These are phyloP conservation scores for Cyanistes caeruleus DNA, from an alignment of 2,113 vertebrate species.

Conservation along the genomic window DNA sequence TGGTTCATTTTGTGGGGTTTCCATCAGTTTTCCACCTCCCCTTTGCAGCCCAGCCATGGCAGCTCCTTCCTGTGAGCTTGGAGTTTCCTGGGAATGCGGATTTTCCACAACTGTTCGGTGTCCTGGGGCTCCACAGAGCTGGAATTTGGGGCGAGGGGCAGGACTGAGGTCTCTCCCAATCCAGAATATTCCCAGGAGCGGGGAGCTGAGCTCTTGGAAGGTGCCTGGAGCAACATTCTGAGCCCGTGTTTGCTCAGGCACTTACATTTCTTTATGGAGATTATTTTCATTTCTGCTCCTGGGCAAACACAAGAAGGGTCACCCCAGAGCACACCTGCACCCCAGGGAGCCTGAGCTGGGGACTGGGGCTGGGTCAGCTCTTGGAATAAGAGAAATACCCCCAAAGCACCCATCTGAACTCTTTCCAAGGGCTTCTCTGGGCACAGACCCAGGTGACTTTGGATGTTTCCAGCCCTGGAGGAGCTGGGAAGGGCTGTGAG, in stretches of 20 bases:
- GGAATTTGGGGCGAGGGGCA: neutral
- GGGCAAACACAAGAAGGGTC: neutral
- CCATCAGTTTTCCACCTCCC: rapidly evolving
- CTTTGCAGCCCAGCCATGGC: rapidly evolving
- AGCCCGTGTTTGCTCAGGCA: neutral
- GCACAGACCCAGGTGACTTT: rapidly evolving
- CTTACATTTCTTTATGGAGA: rapidly evolving
- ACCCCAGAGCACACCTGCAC: rapidly evolving
- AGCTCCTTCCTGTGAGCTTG: rapidly evolving
- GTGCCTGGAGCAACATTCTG: neutral
- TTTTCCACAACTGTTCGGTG: neutral
- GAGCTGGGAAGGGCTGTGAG: rapidly evolving
- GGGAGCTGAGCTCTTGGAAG: neutral
- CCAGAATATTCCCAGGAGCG: neutral
- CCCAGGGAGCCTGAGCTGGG: neutral
- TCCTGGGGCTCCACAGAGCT: rapidly evolving
- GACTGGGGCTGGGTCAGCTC: neutral
- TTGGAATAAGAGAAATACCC: neutral
- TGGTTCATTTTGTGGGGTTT: rapidly evolving
- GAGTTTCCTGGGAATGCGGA: neutral
- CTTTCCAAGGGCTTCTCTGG: neutral
- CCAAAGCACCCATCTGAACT: rapidly evolving
- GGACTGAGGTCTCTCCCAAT: rapidly evolving
- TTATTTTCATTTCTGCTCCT: neutral
- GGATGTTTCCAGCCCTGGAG: neutral